Conservation (phyloP, 1,140 invertebrate species). For the Bemisia tabaci region DNA sequence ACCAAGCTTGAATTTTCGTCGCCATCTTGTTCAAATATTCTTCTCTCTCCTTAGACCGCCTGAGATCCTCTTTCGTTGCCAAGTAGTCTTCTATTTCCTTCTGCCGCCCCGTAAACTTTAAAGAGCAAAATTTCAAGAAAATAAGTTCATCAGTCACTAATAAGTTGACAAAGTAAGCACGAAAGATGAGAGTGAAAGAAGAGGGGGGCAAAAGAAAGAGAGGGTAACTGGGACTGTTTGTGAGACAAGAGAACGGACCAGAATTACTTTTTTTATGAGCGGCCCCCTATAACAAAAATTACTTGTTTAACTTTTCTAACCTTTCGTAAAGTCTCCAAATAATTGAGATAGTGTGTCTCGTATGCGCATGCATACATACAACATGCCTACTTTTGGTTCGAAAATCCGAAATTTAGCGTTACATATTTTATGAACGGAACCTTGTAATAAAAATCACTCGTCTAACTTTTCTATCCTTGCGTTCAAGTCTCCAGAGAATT, state of each 20-base stretch:
- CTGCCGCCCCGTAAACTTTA: constrained; percentile 14
- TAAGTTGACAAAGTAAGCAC: background rate
- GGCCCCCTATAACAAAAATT: background rate
- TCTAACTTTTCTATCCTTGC: too few species aligned
- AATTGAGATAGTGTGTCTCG: too few species aligned
- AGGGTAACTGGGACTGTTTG: background rate
- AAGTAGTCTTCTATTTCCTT: constrained; percentile 15
- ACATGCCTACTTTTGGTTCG: too few species aligned
- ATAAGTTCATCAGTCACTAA: background rate
- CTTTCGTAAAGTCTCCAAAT: too few species aligned
- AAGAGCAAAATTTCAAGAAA: background rate
- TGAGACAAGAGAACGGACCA: background rate
- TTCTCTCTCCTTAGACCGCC: constrained; percentile 14
- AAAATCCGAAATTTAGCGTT: too few species aligned
- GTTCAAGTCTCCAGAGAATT: too few species aligned
- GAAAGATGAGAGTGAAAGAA: too few species aligned
- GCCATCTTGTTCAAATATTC: constrained; percentile 20
- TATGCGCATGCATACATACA: too few species aligned
- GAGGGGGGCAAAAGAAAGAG: too few species aligned
- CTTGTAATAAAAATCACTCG: too few species aligned
- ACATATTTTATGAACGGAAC: too few species aligned
- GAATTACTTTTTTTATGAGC: background rate
- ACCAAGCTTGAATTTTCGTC: constrained; percentile 48
- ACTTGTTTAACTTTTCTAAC: too few species aligned
- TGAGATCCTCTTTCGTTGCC: constrained; percentile 8